Evolutionary conservation across 2,113 vertebrate genomes (phyloP).

Genomic region (Micronisus gabar): DNA sequence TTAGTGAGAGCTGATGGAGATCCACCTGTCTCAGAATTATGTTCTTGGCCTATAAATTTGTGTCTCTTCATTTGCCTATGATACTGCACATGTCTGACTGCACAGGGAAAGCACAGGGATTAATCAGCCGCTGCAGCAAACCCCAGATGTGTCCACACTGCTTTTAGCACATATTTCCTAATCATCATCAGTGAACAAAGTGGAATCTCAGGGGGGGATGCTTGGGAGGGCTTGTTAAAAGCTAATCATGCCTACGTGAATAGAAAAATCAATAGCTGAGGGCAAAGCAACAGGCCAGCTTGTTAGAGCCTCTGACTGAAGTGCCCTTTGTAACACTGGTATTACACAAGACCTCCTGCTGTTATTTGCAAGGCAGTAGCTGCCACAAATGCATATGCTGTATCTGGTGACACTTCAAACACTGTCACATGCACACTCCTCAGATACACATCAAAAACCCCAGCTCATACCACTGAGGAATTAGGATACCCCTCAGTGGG

Average conservation of each 20-base stretch:
- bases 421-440: background rate
- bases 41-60: background rate
- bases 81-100: fast-evolving
- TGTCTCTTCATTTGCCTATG: background rate
- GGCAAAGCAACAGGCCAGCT: background rate
- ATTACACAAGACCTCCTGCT: background rate
- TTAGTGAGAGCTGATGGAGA: background rate
- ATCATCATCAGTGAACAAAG: background rate
- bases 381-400: background rate
- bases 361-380: background rate
- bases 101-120: fast-evolving
- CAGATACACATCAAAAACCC: background rate
- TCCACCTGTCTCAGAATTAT: background rate
- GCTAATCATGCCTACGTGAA: background rate
- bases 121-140: background rate
- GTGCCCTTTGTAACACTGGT: background rate
- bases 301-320: background rate
- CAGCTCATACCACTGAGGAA: background rate
- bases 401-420: background rate
- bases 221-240: background rate
- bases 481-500: background rate
- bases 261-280: constrained; percentile 6
- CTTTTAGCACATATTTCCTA: background rate
- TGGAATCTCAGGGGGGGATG: background rate
- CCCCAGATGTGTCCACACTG: background rate